These are phyloP conservation scores for Indicator indicator DNA, from an alignment of 2,113 vertebrate genomes.

Conservation along the genomic window DNA sequence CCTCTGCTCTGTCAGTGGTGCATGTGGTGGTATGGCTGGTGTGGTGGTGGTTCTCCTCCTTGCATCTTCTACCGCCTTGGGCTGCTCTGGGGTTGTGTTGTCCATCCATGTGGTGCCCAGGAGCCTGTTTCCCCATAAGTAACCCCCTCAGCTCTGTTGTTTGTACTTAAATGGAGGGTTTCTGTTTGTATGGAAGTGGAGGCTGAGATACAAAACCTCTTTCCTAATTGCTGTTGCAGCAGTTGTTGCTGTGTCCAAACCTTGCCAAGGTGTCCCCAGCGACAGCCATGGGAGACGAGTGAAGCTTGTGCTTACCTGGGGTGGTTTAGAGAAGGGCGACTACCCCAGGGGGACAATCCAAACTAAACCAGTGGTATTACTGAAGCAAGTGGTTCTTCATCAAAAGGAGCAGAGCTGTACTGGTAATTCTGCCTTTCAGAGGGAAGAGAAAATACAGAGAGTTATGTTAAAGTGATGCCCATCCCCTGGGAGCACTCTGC, in stretches of 20 bases:
- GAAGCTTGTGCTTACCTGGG: neutral
- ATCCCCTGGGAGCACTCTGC: neutral
- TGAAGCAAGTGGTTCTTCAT: neutral
- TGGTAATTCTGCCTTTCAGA: neutral
- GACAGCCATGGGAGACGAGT: neutral
- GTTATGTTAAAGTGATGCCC: neutral
- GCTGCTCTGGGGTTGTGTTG: neutral
- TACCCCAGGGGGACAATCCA: neutral
- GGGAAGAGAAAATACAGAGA: neutral
- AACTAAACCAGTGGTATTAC: neutral
- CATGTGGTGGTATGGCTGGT: neutral
- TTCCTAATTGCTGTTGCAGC: neutral
- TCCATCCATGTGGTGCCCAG: neutral
- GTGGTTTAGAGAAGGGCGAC: neutral
- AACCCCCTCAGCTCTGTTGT: neutral
- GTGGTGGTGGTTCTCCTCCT: neutral
- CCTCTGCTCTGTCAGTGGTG: neutral
- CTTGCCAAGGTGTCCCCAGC: neutral
- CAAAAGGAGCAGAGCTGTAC: neutral
- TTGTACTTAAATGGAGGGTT: rapidly evolving
- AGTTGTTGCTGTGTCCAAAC: neutral
- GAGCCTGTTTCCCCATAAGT: neutral
- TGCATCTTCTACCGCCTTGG: neutral
- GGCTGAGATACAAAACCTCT: neutral
- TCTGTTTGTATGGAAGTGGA: neutral